A percentile compares a stretch with the other conserved stretches of the same genome.
Evolutionary conservation across 1,140 invertebrate species (phyloP).

Genomic region (Gonatopus flavifemur): DNA sequence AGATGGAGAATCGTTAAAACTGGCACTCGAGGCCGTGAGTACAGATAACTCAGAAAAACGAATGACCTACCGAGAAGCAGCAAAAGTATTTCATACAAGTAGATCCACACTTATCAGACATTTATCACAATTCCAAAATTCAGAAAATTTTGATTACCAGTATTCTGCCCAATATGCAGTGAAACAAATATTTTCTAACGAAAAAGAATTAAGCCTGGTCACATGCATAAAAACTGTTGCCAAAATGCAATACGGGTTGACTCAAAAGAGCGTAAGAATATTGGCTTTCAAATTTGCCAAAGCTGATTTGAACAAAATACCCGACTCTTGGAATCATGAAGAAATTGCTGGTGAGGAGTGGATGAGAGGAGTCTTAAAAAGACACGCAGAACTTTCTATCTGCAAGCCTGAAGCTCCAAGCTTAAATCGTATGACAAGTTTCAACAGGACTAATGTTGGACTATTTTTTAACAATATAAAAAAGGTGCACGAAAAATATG

Average conservation of each 20-base stretch:
- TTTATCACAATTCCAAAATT: too few relatives aligned
- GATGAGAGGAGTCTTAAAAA: not conserved
- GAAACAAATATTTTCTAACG: not conserved
- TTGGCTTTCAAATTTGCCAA: not conserved
- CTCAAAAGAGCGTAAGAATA: not conserved
- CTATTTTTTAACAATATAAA: not conserved
- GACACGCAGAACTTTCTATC: not conserved
- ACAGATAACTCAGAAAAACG: too few relatives aligned
- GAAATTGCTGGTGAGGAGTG: not conserved
- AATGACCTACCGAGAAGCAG: too few relatives aligned
- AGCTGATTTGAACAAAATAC: not conserved
- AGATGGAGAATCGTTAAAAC: too few relatives aligned
- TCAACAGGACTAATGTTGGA: not conserved
- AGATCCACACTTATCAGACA: too few relatives aligned
- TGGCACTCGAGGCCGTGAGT: too few relatives aligned
- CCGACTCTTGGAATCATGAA: not conserved
- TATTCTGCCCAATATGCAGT: not conserved
- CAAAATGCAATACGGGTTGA: not conserved
- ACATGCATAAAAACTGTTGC: not conserved
- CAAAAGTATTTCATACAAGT: too few relatives aligned
- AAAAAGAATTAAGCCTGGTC: not conserved
- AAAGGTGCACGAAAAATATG: not conserved
- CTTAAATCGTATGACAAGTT: not conserved
- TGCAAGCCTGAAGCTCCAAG: not conserved
- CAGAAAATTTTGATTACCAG: too few relatives aligned